phyloP scores from a whole-genome alignment of 2,888 invertebrate genomes.

The Pocota personata region DNA sequence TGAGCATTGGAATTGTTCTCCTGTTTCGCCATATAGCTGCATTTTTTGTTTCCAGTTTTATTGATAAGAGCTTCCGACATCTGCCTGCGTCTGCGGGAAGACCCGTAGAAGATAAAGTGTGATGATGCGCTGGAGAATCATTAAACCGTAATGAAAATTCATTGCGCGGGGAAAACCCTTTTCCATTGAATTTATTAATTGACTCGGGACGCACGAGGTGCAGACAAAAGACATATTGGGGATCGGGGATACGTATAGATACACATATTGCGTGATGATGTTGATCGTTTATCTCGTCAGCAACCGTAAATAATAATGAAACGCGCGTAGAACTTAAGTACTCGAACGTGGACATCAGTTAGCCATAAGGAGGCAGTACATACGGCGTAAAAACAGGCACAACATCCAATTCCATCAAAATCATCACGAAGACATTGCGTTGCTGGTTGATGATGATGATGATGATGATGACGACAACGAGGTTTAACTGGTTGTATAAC shows the following conservation, averaged over 20 bases:
- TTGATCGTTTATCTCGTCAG: constrained; percentile 64
- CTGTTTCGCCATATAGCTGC: background rate
- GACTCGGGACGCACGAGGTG: constrained; percentile 25
- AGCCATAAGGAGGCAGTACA: constrained; percentile 1
- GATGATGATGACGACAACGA: constrained; percentile 48
- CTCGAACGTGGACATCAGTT: constrained; percentile 59
- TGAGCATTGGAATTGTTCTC: constrained; percentile 32
- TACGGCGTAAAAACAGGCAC: background rate
- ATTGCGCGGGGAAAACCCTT: constrained; percentile 62
- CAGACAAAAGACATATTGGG: constrained; percentile 19
- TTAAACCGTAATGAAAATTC: constrained; percentile 72
- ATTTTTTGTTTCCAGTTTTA: constrained; percentile 33
- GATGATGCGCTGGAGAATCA: constrained; percentile 60
- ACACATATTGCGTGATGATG: constrained; percentile 51
- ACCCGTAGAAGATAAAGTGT: constrained; percentile 42
- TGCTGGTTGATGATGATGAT: constrained; percentile 26
- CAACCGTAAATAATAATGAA: constrained; percentile 70
- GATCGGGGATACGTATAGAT: background rate
- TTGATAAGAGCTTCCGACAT: constrained; percentile 68
- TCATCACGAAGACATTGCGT: constrained; percentile 45
- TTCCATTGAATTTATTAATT: constrained; percentile 71
- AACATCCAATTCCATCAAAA: constrained; percentile 57
- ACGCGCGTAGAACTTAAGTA: constrained; percentile 67
- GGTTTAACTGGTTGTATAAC: constrained; percentile 31
- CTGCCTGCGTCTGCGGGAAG: background rate